These are phyloP conservation scores for Pristiophorus japonicus DNA, from an alignment of 2,113 vertebrate species.

Conservation along the genomic window DNA sequence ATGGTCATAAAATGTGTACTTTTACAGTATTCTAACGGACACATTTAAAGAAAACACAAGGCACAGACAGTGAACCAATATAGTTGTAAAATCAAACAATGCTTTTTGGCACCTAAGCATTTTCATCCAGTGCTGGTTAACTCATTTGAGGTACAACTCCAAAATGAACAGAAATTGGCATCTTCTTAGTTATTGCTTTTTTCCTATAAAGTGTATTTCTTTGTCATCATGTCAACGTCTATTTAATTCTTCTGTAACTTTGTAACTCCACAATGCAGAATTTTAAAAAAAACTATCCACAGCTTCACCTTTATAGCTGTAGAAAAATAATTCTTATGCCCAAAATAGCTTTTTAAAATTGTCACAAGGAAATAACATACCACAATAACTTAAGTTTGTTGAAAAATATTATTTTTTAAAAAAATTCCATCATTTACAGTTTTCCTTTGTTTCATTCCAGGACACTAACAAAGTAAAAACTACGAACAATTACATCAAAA, in stretches of 20 bases:
- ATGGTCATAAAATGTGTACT: background rate
- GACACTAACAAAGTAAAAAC: conserved; percentile 38
- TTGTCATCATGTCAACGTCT: background rate
- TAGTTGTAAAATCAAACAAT: background rate
- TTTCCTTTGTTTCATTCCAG: conserved; percentile 36
- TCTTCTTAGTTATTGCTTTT: conserved; percentile 11
- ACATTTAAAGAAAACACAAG: background rate
- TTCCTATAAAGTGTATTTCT: background rate
- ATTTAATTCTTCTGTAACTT: conserved; percentile 29
- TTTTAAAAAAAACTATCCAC: background rate
- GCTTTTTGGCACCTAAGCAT: background rate
- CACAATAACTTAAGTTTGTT: conserved; percentile 36
- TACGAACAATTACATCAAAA: conserved; percentile 73
- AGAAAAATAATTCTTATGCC: conserved; percentile 28
- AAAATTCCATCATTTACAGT: conserved; percentile 60
- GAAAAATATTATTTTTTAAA: conserved; percentile 39
- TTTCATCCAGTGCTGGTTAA: background rate
- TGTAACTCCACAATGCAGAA: background rate
- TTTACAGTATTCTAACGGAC: background rate
- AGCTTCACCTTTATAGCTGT: conserved; percentile 14
- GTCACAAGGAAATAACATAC: conserved; percentile 11
- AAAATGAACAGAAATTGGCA: background rate
- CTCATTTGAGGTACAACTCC: background rate
- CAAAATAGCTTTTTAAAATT: conserved; percentile 12
- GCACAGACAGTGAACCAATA: background rate